A percentile compares a stretch with the other conserved stretches of the same genome.
Conservation (phyloP, 2,797 vertebrate species). For the Crenuchus spilurus region DNA sequence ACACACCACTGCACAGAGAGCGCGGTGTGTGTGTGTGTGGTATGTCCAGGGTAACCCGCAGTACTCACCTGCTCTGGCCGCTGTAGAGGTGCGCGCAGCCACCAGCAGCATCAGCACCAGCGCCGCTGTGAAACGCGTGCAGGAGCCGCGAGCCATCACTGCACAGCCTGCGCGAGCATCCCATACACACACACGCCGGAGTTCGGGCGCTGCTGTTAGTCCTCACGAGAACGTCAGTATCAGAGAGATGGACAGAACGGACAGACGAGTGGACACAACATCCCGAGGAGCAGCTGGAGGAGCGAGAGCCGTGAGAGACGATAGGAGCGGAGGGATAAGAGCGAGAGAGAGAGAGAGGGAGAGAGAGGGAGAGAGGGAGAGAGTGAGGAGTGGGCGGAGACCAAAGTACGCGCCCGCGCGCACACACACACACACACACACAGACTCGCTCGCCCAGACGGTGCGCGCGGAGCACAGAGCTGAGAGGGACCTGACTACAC, state of each 20-base stretch:
- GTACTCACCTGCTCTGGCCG: conserved; percentile 64
- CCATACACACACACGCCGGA: background rate
- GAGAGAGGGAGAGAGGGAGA: background rate
- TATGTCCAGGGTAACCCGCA: no score
- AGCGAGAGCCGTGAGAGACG: no score
- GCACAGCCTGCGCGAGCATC: conserved; percentile 47
- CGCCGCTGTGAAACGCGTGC: conserved; percentile 67
- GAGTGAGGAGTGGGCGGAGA: background rate
- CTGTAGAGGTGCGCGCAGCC: conserved; percentile 42
- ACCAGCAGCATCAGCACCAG: conserved; percentile 58
- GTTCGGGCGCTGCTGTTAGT: background rate
- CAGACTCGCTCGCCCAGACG: background rate
- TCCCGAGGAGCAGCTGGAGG: background rate
- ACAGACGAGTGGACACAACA: background rate
- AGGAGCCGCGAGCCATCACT: conserved; percentile 76
- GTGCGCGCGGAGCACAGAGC: background rate
- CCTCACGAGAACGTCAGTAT: background rate
- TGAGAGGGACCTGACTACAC: no score
- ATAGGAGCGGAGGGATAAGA: background rate
- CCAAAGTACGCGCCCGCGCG: no score
- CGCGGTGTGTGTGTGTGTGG: background rate
- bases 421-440: no score
- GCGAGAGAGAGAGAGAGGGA: no score
- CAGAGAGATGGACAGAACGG: background rate
- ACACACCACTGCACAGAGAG: no score